phyloP scores from a whole-genome alignment of 2,888 invertebrate species.

The Alentia gelatinosa region DNA sequence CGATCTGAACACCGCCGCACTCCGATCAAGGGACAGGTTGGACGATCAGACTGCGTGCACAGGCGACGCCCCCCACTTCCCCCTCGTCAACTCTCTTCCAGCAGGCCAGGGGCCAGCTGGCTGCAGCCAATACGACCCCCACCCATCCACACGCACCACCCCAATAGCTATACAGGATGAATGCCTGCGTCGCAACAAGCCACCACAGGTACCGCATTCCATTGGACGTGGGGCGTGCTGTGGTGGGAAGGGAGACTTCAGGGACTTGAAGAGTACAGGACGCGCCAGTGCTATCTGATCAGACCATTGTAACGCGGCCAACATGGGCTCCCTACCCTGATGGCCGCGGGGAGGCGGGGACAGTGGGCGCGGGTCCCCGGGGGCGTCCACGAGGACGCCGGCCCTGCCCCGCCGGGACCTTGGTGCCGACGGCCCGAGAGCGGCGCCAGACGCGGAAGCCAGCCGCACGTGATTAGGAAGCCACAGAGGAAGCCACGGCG shows the following conservation, averaged over 20 bases:
- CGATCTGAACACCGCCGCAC: neutral
- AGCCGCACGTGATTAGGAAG: slow-evolving; percentile 20
- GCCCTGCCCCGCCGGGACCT: neutral
- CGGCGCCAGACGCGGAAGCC: slow-evolving; percentile 23
- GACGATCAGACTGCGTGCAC: neutral
- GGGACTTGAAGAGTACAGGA: no score
- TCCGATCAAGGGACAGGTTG: neutral
- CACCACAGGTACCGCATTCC: no score
- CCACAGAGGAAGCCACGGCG: slow-evolving; percentile 36
- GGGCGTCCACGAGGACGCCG: neutral
- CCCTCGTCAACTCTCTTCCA: neutral
- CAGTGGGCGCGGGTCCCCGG: neutral
- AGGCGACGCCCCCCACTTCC: neutral
- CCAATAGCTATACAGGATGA: no score
- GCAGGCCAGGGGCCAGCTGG: neutral
- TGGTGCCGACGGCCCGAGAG: neutral
- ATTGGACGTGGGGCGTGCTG: no score
- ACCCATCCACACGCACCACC: no score
- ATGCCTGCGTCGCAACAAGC: no score
- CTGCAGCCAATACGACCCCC: neutral
- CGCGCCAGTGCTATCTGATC: neutral
- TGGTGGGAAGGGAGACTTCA: no score
- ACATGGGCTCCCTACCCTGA: neutral
- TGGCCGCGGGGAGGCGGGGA: neutral
- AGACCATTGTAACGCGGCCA: neutral